Base-by-base conservation (phyloP, 2,888 invertebrate species). In the Drosophila mulleri region DNA sequence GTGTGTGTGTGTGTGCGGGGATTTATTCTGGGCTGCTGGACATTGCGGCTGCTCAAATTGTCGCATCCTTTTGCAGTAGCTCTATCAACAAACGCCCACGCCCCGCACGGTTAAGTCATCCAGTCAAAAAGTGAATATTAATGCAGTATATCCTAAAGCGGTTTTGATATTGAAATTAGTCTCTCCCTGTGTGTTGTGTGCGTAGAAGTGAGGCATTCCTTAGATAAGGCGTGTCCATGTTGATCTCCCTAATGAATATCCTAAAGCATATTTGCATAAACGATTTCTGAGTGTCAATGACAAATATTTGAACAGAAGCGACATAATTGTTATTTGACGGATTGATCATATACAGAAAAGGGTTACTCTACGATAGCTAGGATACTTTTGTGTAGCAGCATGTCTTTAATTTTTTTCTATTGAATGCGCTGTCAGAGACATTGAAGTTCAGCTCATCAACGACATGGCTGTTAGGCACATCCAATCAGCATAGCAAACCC, bases 121-220 rank as follows among this genome's bases (percentile, higher is more conserved):
- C 57, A 44, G 68, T 42, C 56, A 56, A 75, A 50, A 83, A 83
- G 78, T 78, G 83, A 85, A 80, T 76, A 86, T 83, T 88, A 78
- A 86, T 86, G 71, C 70, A 61, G 69, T 57, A 63, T 54, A 71
- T 65, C 71, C 75, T 69, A 50, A 58, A 64, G 72, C 75, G 65
- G 67, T 76, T 80, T 80, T 66, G 72, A 86, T 84, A 88, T 88
- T 84, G 78, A 84, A 82, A 85, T 88, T 84, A 78, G 82, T 79
- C 67, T 71, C 58, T 35, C n/a, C 41, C 44, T 50, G 41, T 42
- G 42, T 45, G n/a, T 54, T 54, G 47, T 45, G 58, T 54, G 42
- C 23, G 59, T 44, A 39, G 23, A 16, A 23, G 47, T 26, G 54
- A 39, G 39, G 3, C 14, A 23, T 18, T 32, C 32, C 59, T 26